Base-by-base conservation (phyloP, 2,888 invertebrate genomes). In the Caenorhabditis zanzibari region DNA sequence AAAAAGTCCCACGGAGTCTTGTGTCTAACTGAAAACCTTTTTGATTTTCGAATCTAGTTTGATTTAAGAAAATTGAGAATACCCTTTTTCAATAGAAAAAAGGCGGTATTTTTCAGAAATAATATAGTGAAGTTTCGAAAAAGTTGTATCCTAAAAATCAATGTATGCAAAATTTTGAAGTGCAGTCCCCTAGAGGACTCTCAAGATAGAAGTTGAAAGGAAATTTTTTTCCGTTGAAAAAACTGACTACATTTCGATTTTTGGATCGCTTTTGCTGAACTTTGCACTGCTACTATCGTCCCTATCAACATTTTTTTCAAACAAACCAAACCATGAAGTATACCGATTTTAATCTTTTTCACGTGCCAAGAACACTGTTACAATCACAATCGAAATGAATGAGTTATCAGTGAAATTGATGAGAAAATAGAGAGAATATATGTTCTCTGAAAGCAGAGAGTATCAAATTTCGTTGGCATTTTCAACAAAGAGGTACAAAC, bases 1-100 rank as follows among this genome's bases (percentile, higher is more conserved):
- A 56, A 58, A 49, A 54, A 22, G 28, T 66, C 66, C 22, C 52
- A 49, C 35, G 52, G 52, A 66, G 49, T 63, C 63, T 44, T 41
- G n/a, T 47, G 44, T 44, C 44, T n/a, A 44, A 63, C 63, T 2
- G n/a, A 44, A 63, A 44, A 24, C 24, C 9, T 44, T 41, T 1
- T 4, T 44, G 38, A 26, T 24, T 54, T 54, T 26, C 12, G 26
- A 26, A 26, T 14, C 14, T 54, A 54, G 26, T 54, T 54, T 26
- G 26, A 2, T 24, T 47, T 16, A 47, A n/a, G n/a, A n/a, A n/a
- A n/a, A n/a, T n/a, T n/a, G n/a, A n/a, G n/a, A n/a, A 16, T 47
- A 7, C 7, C 4, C 32, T 32, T 32, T 32, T 38, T 38, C 10
- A 38, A 6, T 38, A 12, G 32, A 32, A 7, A 38, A 10, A 10